phyloP scores from a whole-genome alignment of 2,113 vertebrate genomes.

The Typhlomys cinereus region DNA sequence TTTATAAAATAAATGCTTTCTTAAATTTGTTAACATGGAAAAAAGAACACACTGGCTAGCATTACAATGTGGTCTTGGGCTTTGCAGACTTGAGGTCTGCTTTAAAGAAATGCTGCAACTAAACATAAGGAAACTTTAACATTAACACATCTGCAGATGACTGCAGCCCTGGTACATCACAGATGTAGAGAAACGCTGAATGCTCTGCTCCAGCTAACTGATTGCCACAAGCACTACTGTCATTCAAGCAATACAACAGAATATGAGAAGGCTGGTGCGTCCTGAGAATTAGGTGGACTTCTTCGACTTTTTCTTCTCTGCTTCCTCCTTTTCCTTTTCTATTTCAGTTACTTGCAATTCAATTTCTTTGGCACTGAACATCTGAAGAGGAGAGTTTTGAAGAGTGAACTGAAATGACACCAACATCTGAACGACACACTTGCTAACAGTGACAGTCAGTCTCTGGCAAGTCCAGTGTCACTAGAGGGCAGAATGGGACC shows the following conservation, averaged over 20 bases:
- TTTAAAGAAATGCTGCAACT: slow-evolving; percentile 44
- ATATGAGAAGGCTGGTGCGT: background rate
- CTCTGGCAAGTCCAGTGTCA: background rate
- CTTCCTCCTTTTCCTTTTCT: slow-evolving; percentile 89
- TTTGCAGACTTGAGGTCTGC: background rate
- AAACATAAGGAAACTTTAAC: slow-evolving; percentile 25
- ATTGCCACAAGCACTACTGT: slow-evolving; percentile 34
- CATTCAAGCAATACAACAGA: background rate
- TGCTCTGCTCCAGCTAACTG: background rate
- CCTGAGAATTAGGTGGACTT: slow-evolving; percentile 69
- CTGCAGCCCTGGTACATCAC: background rate
- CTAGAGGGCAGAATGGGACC: background rate
- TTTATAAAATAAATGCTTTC: background rate
- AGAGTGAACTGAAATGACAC: slow-evolving; percentile 10
- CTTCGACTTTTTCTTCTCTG: slow-evolving; percentile 90
- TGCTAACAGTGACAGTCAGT: slow-evolving; percentile 10
- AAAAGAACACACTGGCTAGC: slow-evolving; percentile 11
- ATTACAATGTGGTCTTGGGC: background rate
- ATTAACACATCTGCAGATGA: background rate
- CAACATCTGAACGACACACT: slow-evolving; percentile 17
- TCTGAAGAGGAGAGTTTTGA: slow-evolving; percentile 73
- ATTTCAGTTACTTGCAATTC: slow-evolving; percentile 88
- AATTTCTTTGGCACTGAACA: slow-evolving; percentile 89
- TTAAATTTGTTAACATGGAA: background rate
- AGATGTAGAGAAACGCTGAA: slow-evolving; percentile 17